Evolutionary conservation across 2,797 vertebrate species (phyloP), one percentile per base, ranked within the genome.

Genomic region (Acanthurus lineatus): DNA sequence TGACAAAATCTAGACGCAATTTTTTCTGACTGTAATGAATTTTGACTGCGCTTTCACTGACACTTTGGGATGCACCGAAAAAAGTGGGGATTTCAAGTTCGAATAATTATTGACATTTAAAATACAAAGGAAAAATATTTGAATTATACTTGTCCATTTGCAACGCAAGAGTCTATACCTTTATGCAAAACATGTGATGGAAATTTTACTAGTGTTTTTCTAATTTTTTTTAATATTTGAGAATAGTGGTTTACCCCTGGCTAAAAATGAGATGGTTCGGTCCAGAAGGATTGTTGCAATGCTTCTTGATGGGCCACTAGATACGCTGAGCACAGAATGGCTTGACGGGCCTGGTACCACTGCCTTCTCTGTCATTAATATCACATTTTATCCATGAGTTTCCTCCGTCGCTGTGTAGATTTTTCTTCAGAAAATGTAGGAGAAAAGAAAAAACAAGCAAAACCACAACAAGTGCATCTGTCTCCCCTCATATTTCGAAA

Each of bases 221-320:
- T 45, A 0, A 44, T 0, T 10, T 15, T 9, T 22, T 28, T 52
- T 28, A 1, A 40, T 5, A 40, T 8, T 2, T 1, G 4, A 3
- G 16, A 9, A 12, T 1, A 56, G 6, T 10, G 1, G 0, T 0
- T 0, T 45, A 42, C 68, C 89, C 58, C 53, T 19, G 3, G 0
- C 14, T 16, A 4, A n/a, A 15, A 22, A 4, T 0, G 51, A 69
- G 19, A 86, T 95, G 92, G 95, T 91, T 89, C 80, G 25, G 20
- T 14, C 93, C 93, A 68, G 53, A 62, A 45, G 71, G 91, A 87
- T 92, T 89, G 93, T 95, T 94, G 92, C 95, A 90, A 83, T 77
- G 91, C 91, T 72, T 87, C 83, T 78, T 81, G 83, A 79, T 54
- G 71, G 79, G 68, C 73, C 75, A 86, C 65, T 75, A 80, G 82